Evolutionary conservation across 1,140 invertebrate species (phyloP).

Genomic region (Batillaria attramentaria): DNA sequence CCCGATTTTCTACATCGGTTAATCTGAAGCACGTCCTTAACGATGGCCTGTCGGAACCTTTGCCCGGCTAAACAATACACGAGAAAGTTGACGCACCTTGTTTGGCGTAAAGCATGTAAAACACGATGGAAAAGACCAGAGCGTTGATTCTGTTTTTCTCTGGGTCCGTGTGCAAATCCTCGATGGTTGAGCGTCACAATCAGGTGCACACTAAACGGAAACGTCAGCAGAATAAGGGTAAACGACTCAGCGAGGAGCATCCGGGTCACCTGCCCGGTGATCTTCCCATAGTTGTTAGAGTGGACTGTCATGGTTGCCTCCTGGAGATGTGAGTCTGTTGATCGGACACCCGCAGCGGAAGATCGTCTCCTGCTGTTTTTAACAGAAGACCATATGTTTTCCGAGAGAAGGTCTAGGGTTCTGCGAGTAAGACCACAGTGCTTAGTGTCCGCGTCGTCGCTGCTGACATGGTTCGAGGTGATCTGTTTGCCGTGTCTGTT

Average conservation of each 20-base stretch:
- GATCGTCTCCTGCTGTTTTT: no score
- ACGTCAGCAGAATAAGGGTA: slow-evolving; percentile 52
- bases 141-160: slow-evolving; percentile 39
- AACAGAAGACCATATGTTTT: no score
- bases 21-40: slow-evolving; percentile 35
- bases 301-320: slow-evolving; percentile 23
- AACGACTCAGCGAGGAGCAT: slow-evolving; percentile 59
- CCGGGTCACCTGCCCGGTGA: slow-evolving; percentile 46
- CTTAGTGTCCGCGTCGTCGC: no score
- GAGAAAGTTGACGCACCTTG: slow-evolving; percentile 60
- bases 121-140: slow-evolving; percentile 54
- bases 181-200: slow-evolving; percentile 40
- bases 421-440: no score
- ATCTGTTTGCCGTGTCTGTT: slow-evolving; percentile 40
- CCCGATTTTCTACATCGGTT: no score
- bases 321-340: no score
- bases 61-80: slow-evolving; percentile 55
- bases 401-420: no score
- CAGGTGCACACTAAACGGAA: slow-evolving; percentile 54
- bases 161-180: slow-evolving; percentile 43
- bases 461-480: no score
- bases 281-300: background rate
- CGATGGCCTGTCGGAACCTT: slow-evolving; percentile 48
- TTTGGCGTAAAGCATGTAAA: slow-evolving; percentile 60
- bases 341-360: no score